Evolutionary conservation across 2,888 invertebrate genomes (phyloP), one percentile per base, ranked within the genome.

Genomic region (Nematopogon swammerdamellus): DNA sequence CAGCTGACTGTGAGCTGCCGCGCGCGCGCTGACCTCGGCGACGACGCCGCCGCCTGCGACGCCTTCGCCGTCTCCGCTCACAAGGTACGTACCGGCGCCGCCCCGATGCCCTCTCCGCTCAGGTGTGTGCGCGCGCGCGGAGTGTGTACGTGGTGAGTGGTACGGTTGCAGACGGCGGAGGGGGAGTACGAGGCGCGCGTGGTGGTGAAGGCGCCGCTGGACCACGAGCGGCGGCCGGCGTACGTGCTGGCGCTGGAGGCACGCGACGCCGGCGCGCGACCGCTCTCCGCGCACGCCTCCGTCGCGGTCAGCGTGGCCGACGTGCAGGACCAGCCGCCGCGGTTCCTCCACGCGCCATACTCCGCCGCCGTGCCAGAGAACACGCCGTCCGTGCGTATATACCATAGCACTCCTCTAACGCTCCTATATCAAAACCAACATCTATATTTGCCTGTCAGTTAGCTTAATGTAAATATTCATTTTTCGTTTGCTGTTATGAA

Each of bases 311-410:
- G 88, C 43, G 83, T 94, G 5, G 72, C 85, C 52, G 94, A 94
- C 62, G 85, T 91, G 0, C 94, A 88, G 63, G 92, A 94, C 67
- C 91, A 91, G 59, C 88, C 90, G 6, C 93, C 93, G 0, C 72
- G 84, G n/a, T 92, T 94, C 60, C 64, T 87, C 1, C 89, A 90
- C 62, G 87, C 90, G 1, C 92, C 92, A 0, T 93, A 89, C 60
- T 89, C 89, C 3, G 87, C 87, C 1, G 86, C 87, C 0, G 81
- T 93, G 1, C 79, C 85, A 3, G 93, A 94, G 67, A 91, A 90
- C 59, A 87, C 87, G 0, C 72, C 82, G 1, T 75, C 84, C 51
- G 87, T 86, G 65, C 58, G 65, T 56, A 6, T 25, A 11, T 3
- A 19, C 19, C 19, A 46, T 25, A 25, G 8, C 25, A 25, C 25